Evolutionary conservation across 1,140 invertebrate species (phyloP).

Genomic region (Musca vetustissima): DNA sequence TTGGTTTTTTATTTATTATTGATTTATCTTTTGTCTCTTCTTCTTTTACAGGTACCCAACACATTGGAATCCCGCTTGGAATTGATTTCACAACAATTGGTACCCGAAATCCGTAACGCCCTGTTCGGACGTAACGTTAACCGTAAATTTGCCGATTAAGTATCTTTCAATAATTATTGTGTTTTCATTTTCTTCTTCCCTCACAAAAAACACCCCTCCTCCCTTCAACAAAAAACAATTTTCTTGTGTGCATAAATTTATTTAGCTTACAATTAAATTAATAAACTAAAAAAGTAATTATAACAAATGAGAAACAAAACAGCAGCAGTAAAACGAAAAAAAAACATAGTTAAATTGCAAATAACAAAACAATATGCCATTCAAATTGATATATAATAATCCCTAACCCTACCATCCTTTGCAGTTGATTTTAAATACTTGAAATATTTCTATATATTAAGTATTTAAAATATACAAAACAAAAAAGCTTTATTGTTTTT

Average conservation of each 20-base stretch:
- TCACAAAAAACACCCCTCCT: too few relatives aligned
- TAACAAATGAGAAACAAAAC: constrained; percentile 6
- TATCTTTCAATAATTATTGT: constrained; percentile 26
- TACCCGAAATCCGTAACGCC: constrained; percentile 90
- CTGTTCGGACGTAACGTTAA: constrained; percentile 94
- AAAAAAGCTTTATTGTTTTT: too few relatives aligned
- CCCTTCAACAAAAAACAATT: too few relatives aligned
- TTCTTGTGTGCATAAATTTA: constrained; percentile 24
- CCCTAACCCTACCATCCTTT: neutral
- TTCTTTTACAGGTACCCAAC: constrained; percentile 77
- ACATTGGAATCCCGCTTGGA: constrained; percentile 93
- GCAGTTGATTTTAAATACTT: too few relatives aligned
- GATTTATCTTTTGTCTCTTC: constrained; percentile 13
- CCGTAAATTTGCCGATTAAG: constrained; percentile 95
- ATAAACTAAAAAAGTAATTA: constrained; percentile 13
- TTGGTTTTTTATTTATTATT: neutral
- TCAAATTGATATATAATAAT: too few relatives aligned
- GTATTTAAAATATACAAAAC: too few relatives aligned
- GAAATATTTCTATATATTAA: too few relatives aligned
- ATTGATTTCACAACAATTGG: constrained; percentile 88
- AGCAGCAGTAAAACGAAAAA: constrained; percentile 18
- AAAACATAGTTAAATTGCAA: neutral
- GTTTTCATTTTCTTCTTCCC: neutral
- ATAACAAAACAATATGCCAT: too few relatives aligned
- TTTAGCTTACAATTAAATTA: constrained; percentile 15